Base-by-base conservation (phyloP, 2,888 invertebrate species). In the Alloscopus bannaensis region DNA sequence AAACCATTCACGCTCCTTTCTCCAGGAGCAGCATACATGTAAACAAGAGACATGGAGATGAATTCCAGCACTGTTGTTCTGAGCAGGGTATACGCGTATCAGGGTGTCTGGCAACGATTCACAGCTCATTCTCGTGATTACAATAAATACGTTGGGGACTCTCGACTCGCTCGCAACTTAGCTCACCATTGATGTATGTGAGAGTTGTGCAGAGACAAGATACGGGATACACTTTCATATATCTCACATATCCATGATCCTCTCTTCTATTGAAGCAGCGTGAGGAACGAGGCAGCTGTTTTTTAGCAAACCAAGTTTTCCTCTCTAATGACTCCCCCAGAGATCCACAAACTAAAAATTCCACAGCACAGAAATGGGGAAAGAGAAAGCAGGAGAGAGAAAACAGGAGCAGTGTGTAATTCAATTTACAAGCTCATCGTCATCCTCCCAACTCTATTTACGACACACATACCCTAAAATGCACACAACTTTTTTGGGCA, bases 311-410 rank as follows among this genome's bases (percentile, higher is more conserved):
- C 72, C 42, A 72, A 72, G 50, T 62, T 72, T 72, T 64, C 64
- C 50, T 72, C 64, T 72, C 64, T 72, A 72, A 72, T 64, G 72
- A 72, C 72, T 72, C 72, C 64, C 64, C 72, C 18, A 72, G 72
- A 72, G 52, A 62, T 60, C 24, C 69, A 55, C n/a, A 45, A 6
- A 68, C n/a, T n/a, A 40, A 40, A 42, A 55, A 55, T 24, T 26
- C n/a, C n/a, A n/a, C 55, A 8, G 13, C 36, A 42, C 24, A 55
- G 40, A 68, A 18, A 18, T 11, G 26, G 69, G 42, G 42, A 26
- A 16, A 52, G 31, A 50, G n/a, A n/a, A n/a, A n/a, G 36, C 36
- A 36, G 6, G 47, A 16, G 24, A 28, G 45, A 45, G 45, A 64
- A 45, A n/a, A 24, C 6, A 64, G 24, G 28, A 52, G 13, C 50